These are phyloP conservation scores for Nibea coibor DNA, from an alignment of 2,113 vertebrate species.

Conservation along the genomic window DNA sequence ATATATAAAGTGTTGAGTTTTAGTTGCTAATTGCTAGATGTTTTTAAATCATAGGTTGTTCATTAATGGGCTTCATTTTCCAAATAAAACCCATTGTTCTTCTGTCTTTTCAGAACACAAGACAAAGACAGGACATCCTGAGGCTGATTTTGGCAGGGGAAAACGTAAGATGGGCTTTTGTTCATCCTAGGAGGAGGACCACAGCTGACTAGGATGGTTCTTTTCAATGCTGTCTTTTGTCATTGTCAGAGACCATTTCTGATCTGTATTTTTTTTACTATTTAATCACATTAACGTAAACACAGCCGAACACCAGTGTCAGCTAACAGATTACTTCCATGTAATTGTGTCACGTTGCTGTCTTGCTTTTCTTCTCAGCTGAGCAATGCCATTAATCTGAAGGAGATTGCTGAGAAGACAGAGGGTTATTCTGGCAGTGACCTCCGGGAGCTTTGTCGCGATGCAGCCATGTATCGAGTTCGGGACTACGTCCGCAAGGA, in stretches of 20 bases:
- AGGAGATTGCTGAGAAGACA: constrained; percentile 84
- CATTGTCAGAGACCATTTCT: not conserved
- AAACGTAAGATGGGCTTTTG: constrained; percentile 77
- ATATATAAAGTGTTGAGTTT: not conserved
- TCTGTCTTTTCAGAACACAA: constrained; percentile 73
- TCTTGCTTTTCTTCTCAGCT: constrained; percentile 70
- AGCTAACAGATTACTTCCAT: not conserved
- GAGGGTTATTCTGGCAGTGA: constrained; percentile 85
- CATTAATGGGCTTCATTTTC: not conserved
- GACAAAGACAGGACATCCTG: constrained; percentile 85
- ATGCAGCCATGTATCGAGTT: constrained; percentile 85
- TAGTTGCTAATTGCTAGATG: not conserved
- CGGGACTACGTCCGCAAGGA: constrained; percentile 86
- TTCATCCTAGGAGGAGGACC: not conserved
- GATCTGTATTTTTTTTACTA: constrained; percentile 21
- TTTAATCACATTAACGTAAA: constrained; percentile 13
- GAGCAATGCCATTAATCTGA: constrained; percentile 84
- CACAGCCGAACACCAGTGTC: not conserved
- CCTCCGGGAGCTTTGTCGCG: constrained; percentile 85
- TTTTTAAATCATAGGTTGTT: not conserved
- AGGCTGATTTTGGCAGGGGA: constrained; percentile 84
- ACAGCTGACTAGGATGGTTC: not conserved
- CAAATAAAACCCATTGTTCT: not conserved
- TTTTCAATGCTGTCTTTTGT: constrained; percentile 1
- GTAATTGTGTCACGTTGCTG: not conserved